These are phyloP conservation scores for Drosophila koepferae DNA, from an alignment of 2,888 invertebrate species.

Conservation along the genomic window DNA sequence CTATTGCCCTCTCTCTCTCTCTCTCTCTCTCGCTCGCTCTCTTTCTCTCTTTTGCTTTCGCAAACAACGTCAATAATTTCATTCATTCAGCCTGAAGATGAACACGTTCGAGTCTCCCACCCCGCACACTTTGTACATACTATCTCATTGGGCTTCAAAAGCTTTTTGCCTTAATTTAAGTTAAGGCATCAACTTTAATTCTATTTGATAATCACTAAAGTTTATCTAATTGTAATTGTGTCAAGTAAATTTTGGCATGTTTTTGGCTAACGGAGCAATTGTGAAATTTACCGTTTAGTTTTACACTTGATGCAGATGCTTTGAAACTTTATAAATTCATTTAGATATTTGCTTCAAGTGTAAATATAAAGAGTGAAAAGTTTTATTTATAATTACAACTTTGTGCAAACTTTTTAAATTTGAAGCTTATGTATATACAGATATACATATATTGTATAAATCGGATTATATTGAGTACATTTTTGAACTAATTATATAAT, in stretches of 20 bases:
- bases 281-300: slow-evolving; percentile 21
- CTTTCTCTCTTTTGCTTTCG: slow-evolving; percentile 12
- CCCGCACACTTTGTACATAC: not conserved
- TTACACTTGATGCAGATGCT: slow-evolving; percentile 11
- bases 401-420: no score
- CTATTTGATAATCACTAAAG: slow-evolving; percentile 18
- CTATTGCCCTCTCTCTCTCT: slow-evolving; percentile 14
- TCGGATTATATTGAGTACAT: no score
- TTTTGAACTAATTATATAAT: not conserved
- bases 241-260: slow-evolving; percentile 22
- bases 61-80: slow-evolving; percentile 64
- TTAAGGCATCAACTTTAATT: slow-evolving; percentile 42
- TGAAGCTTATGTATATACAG: not conserved
- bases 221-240: slow-evolving; percentile 34
- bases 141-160: slow-evolving; percentile 21
- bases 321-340: slow-evolving; percentile 9
- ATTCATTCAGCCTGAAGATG: slow-evolving; percentile 70
- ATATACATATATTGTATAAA: not conserved
- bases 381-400: not conserved
- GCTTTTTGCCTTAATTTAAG: slow-evolving; percentile 49
- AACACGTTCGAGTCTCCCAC: slow-evolving; percentile 18
- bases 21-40: slow-evolving; percentile 7
- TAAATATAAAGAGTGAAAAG: not conserved
- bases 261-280: slow-evolving; percentile 34
- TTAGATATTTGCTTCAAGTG: not conserved